Evolutionary conservation across 2,113 vertebrate genomes (phyloP).

Genomic region (Calyptomena viridis): DNA sequence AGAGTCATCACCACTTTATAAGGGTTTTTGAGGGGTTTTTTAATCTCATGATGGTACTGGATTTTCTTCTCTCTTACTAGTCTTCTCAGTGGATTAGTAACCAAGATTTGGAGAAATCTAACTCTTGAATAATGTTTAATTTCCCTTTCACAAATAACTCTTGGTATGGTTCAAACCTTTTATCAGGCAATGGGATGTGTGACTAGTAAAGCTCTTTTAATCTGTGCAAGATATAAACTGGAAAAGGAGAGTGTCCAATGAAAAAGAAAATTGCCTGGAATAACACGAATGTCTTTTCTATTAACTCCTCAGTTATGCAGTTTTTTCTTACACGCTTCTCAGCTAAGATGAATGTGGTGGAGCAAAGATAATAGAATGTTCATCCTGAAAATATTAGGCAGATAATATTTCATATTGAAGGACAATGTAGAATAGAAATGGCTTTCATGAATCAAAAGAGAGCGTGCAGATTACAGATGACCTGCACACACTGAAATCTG

Average conservation of each 20-base stretch:
- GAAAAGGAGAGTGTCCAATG: not conserved
- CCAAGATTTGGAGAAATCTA: not conserved
- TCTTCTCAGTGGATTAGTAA: not conserved
- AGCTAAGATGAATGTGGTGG: not conserved
- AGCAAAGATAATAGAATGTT: not conserved
- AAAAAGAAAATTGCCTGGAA: not conserved
- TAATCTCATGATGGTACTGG: not conserved
- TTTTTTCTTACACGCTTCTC: not conserved
- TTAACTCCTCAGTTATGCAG: not conserved
- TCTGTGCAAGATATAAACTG: not conserved
- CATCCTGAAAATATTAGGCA: not conserved
- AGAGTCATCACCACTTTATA: not conserved
- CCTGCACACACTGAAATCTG: not conserved
- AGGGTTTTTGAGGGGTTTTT: not conserved
- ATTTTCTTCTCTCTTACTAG: not conserved
- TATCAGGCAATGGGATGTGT: not conserved
- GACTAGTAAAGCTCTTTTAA: not conserved
- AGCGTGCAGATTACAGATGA: not conserved
- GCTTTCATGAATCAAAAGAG: not conserved
- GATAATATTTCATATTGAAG: not conserved
- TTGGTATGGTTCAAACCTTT: not conserved
- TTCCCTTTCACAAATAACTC: not conserved
- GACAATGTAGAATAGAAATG: not conserved
- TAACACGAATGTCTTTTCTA: not conserved
- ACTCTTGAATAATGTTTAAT: not conserved